Evolutionary conservation across 2,797 vertebrate species (phyloP), one percentile per base, ranked within the genome.

Genomic region (Telmatherina bonti): DNA sequence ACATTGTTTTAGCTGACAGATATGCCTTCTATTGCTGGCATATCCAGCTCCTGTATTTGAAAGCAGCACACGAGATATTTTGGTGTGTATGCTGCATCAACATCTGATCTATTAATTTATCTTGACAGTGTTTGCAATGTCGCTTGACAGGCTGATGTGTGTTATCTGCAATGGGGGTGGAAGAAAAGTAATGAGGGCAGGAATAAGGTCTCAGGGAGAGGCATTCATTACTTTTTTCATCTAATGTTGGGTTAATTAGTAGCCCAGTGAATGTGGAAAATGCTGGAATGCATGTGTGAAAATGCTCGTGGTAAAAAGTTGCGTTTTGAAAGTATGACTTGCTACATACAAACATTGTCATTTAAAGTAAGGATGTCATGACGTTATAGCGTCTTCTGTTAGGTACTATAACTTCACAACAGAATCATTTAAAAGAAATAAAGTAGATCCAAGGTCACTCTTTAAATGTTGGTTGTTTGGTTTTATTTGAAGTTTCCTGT

Each of bases 111-210:
- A 85, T 88, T 87, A 31, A 80, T 92, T 88, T 35, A 43, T 27
- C 27, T 38, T 78, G 87, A 85, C 86, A 81, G 27, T 89, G 87
- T 92, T 90, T 87, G 83, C 52, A 47, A 76, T 85, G 67, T 72
- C 45, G 56, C 43, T 18, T 57, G 88, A 86, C 81, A 85, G 70
- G 74, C 54, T 85, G 80, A 88, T 75, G 58, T 58, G 76, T 85
- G 78, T 86, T 82, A 83, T 89, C 82, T 68, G 69, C 63, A 51
- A 78, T 52, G 38, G 63, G 69, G 70, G 73, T 67, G 64, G 76
- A 81, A 66, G 43, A 61, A 82, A 76, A 66, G 67, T 79, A 86
- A 79, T 70, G 78, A 86, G 75, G 63, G 61, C 49, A 47, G 77
- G 47, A 58, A 49, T 69, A 78, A 66, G 51, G 70, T 73, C 58